A percentile compares a stretch with the other conserved stretches of the same genome.
Evolutionary conservation across 1,140 invertebrate species (phyloP).

Genomic region (Drosophila bifasciata): DNA sequence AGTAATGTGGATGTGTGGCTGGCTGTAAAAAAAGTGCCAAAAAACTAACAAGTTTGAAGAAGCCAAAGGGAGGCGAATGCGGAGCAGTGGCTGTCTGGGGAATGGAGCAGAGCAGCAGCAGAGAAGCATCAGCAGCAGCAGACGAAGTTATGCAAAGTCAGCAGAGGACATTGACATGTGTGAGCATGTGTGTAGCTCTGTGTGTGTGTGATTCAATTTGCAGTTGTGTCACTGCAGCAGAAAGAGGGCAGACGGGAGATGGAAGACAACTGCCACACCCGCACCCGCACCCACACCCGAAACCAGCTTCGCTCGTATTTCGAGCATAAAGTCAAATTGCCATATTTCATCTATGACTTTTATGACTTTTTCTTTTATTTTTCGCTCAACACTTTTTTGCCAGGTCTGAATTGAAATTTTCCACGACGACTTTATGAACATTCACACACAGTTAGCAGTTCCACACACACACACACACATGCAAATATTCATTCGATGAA

Average conservation of each 20-base stretch:
- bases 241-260: neutral
- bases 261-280: neutral
- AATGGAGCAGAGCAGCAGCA: neutral
- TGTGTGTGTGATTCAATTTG: conserved; percentile 73
- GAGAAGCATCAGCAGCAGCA: conserved; percentile 23
- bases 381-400: conserved; percentile 9
- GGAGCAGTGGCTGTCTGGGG: neutral
- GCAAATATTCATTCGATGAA: too few species aligned
- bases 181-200: conserved; percentile 30
- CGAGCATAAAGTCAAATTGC: conserved; percentile 66
- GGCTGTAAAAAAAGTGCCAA: conserved; percentile 55
- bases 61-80: neutral
- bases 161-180: conserved; percentile 77
- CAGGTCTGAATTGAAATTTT: conserved; percentile 48
- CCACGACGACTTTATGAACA: conserved; percentile 31
- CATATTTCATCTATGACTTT: conserved; percentile 80
- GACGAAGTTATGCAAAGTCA: conserved; percentile 79
- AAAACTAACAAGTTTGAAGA: conserved; percentile 60
- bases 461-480: conserved; percentile 9
- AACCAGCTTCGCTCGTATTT: conserved; percentile 14
- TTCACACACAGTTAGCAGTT: conserved; percentile 15
- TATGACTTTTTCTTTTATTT: conserved; percentile 73
- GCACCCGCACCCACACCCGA: conserved; percentile 11
- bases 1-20: conserved; percentile 38
- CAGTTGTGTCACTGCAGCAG: conserved; percentile 70